Conservation (phyloP, 2,797 vertebrate genomes). For the Geotrypetes seraphini region DNA sequence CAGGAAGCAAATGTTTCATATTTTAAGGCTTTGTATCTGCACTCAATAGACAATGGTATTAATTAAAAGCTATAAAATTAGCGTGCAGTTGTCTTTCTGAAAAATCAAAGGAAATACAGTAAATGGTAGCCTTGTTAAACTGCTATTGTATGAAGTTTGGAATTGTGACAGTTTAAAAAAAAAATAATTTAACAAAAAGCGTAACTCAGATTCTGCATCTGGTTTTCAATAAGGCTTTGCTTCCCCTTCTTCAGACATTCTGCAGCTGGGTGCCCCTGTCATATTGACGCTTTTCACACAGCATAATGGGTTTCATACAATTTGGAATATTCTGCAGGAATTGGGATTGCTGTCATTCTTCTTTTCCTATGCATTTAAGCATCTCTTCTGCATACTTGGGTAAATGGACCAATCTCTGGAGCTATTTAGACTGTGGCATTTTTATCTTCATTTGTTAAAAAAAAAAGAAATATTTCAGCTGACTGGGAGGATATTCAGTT, state of each 20-base stretch:
- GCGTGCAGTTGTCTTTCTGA: constrained; percentile 30
- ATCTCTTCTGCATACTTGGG: no score
- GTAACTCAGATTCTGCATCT: constrained; percentile 44
- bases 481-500: no score
- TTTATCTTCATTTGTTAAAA: no score
- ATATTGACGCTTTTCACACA: constrained; percentile 46
- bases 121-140: constrained; percentile 40
- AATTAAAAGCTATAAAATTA: constrained; percentile 38
- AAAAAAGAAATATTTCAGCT: no score
- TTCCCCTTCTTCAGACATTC: constrained; percentile 14
- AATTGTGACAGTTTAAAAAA: constrained; percentile 43
- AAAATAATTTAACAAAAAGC: constrained; percentile 37
- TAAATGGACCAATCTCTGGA: no score
- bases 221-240: constrained; percentile 21
- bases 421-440: no score
- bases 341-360: constrained; percentile 46
- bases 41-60: constrained; percentile 28
- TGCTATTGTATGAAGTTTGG: constrained; percentile 44
- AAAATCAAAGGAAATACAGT: no score
- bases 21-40: constrained; percentile 30
- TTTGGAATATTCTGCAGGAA: constrained; percentile 34
- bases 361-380: no score
- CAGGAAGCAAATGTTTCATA: constrained; percentile 31
- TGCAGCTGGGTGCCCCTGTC: constrained; percentile 31
- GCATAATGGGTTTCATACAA: constrained; percentile 38